These are phyloP conservation scores for Dicyrtoma fusca DNA, from an alignment of 2,888 invertebrate genomes.

Conservation along the genomic window DNA sequence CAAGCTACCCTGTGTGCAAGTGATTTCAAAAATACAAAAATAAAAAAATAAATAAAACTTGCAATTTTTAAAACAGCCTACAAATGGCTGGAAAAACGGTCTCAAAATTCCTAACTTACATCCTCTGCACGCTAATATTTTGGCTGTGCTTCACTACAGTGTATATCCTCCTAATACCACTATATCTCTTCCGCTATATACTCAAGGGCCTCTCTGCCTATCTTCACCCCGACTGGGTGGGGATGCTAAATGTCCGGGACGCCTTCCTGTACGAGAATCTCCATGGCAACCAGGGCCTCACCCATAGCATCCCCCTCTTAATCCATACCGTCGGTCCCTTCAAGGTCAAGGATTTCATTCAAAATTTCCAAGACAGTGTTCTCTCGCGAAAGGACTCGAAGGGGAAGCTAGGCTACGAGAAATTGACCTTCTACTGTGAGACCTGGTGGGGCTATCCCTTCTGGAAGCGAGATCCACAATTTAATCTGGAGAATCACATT, in stretches of 20 bases:
- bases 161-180: background rate
- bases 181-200: background rate
- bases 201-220: background rate
- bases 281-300: background rate
- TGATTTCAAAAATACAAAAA: too few relatives aligned
- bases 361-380: background rate
- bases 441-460: conserved; percentile 1
- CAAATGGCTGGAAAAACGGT: too few relatives aligned
- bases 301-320: background rate
- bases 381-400: background rate
- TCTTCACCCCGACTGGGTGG: background rate
- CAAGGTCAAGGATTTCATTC: background rate
- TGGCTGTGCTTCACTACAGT: background rate
- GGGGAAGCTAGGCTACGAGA: background rate
- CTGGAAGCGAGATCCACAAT: background rate
- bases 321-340: background rate
- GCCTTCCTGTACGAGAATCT: background rate
- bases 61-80: too few relatives aligned
- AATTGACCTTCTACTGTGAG: conserved; percentile 1
- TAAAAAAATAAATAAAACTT: too few relatives aligned
- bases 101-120: too few relatives aligned
- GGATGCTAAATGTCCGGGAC: background rate
- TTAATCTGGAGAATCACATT: conserved; percentile 3
- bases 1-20: too few relatives aligned
- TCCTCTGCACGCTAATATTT: background rate